phyloP scores from a whole-genome alignment of 2,797 vertebrate species.

The Podargus strigoides region DNA sequence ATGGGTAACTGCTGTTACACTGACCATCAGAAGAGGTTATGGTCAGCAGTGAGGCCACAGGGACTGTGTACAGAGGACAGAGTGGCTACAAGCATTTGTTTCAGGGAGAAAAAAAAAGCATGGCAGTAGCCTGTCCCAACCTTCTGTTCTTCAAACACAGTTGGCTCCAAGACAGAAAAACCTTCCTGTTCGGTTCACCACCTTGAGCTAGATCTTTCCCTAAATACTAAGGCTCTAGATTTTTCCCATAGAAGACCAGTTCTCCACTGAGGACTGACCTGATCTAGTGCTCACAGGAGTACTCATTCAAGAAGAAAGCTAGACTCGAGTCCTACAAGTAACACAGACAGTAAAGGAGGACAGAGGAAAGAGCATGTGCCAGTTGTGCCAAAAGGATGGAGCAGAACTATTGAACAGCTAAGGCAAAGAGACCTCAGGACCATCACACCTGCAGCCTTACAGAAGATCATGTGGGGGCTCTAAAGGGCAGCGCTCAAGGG shows the following conservation, averaged over 20 bases:
- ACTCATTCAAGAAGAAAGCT: not conserved
- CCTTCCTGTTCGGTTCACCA: not conserved
- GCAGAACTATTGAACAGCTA: not conserved
- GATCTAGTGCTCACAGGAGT: not conserved
- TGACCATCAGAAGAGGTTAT: not conserved
- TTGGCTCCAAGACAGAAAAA: not conserved
- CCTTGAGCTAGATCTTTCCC: not conserved
- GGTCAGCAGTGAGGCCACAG: not conserved
- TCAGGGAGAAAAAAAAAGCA: not conserved
- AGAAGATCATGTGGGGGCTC: not conserved
- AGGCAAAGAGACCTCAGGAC: not conserved
- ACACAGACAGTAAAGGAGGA: not conserved
- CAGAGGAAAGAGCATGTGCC: not conserved
- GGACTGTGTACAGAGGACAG: not conserved
- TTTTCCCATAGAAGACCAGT: not conserved
- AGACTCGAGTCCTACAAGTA: not conserved
- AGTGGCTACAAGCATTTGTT: not conserved
- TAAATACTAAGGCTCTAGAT: not conserved
- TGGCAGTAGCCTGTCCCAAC: not conserved
- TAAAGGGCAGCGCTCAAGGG: not conserved
- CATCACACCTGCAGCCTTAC: not conserved
- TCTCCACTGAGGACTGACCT: not conserved
- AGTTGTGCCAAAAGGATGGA: not conserved
- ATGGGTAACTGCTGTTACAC: rapidly evolving
- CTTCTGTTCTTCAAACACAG: not conserved